Evolutionary conservation across 2,888 invertebrate species (phyloP).

Genomic region (Rhagonycha fulva): DNA sequence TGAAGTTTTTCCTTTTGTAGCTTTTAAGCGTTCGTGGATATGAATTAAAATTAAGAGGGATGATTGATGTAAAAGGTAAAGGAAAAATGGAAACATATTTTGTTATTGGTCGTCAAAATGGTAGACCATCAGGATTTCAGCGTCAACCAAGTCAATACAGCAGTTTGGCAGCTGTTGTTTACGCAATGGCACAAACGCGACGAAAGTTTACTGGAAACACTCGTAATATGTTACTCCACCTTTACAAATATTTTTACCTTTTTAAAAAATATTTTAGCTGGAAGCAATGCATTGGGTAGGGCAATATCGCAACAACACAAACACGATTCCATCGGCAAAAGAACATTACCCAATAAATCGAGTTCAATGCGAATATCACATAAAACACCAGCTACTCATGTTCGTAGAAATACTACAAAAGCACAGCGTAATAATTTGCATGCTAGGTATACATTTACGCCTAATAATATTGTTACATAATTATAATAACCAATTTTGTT

Average conservation of each 20-base stretch:
- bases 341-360: slow-evolving; percentile 54
- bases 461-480: not conserved
- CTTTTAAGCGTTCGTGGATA: slow-evolving; percentile 76
- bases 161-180: slow-evolving; percentile 85
- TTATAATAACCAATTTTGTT: not conserved
- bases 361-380: slow-evolving; percentile 63
- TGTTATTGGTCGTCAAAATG: slow-evolving; percentile 70
- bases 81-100: slow-evolving; percentile 96
- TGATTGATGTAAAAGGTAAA: slow-evolving; percentile 91
- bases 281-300: slow-evolving; percentile 48
- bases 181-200: slow-evolving; percentile 84
- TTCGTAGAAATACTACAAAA: slow-evolving; percentile 62
- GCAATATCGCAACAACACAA: slow-evolving; percentile 49
- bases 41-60: slow-evolving; percentile 76
- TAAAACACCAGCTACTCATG: slow-evolving; percentile 57
- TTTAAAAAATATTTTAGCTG: slow-evolving; percentile 39
- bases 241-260: not conserved
- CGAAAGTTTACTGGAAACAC: slow-evolving; percentile 66
- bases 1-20: slow-evolving; percentile 54
- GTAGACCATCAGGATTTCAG: slow-evolving; percentile 62
- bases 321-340: slow-evolving; percentile 39
- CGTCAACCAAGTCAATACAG: slow-evolving; percentile 74
- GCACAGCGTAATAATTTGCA: slow-evolving; percentile 49
- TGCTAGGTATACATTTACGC: slow-evolving; percentile 42
- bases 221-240: slow-evolving; percentile 38